A percentile compares a stretch with the other conserved stretches of the same genome.
Evolutionary conservation across 2,888 invertebrate species (phyloP).

Genomic region (Biston betularia): DNA sequence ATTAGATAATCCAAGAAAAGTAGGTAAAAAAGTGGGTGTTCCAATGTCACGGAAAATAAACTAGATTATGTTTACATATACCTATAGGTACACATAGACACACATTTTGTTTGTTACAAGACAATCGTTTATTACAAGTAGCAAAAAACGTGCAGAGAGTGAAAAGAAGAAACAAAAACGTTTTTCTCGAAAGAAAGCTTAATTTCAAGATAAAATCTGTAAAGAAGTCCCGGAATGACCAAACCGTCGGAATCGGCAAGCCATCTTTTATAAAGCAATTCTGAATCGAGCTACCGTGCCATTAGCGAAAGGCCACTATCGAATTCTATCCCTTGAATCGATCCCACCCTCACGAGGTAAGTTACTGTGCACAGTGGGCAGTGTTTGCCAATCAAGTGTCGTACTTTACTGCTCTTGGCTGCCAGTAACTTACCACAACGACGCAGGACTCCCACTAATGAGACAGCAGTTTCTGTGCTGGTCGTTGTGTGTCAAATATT

Average conservation of each 20-base stretch:
- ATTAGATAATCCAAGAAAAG: too few species aligned
- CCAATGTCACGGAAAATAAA: too few species aligned
- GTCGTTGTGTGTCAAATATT: conserved; percentile 74
- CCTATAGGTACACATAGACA: too few species aligned
- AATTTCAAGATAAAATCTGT: conserved; percentile 16
- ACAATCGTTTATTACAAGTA: background rate
- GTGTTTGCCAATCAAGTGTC: conserved; percentile 75
- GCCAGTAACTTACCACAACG: conserved; percentile 79
- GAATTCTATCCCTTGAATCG: conserved; percentile 35
- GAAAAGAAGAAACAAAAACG: conserved; percentile 10
- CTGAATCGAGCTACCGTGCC: conserved; percentile 24
- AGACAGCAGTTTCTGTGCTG: conserved; percentile 62
- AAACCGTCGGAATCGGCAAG: conserved; percentile 6
- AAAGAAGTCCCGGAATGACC: conserved; percentile 11
- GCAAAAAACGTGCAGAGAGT: conserved; percentile 3
- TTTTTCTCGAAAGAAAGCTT: conserved; percentile 15
- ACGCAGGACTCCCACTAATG: conserved; percentile 76
- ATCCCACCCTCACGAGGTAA: conserved; percentile 39
- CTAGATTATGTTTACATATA: background rate
- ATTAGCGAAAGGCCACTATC: conserved; percentile 33
- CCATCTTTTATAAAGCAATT: conserved; percentile 34
- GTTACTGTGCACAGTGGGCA: conserved; percentile 42
- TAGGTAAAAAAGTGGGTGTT: too few species aligned
- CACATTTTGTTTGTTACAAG: too few species aligned
- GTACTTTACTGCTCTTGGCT: conserved; percentile 73